A percentile compares a stretch with the other conserved stretches of the same genome.
phyloP scores from a whole-genome alignment of 30 jellyfish, hydroid and myxozoan species.

The Chironex yamaguchii region DNA sequence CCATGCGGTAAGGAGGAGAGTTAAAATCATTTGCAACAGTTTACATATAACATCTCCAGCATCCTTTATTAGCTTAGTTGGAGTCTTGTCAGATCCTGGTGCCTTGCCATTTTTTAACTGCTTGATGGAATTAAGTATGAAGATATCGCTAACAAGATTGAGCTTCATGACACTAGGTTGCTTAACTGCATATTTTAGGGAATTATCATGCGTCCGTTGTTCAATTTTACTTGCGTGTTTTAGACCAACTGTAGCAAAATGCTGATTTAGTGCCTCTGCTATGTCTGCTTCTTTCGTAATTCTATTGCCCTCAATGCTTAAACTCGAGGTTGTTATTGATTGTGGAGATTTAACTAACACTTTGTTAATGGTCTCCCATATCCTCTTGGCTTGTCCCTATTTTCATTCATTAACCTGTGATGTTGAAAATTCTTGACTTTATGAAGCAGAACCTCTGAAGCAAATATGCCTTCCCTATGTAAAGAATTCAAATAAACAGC shows the following conservation, averaged over 20 bases:
- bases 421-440: too few relatives aligned
- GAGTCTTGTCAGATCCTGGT: conserved; percentile 41
- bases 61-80: conserved; percentile 37
- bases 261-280: conserved; percentile 48
- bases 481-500: too few relatives aligned
- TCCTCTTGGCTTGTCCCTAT: conserved; percentile 20
- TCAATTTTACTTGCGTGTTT: conserved; percentile 56
- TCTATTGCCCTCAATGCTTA: conserved; percentile 47
- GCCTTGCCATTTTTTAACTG: conserved; percentile 40
- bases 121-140: conserved; percentile 1
- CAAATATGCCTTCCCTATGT: too few relatives aligned
- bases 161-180: too few relatives aligned
- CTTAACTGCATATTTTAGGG: too few relatives aligned
- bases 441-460: too few relatives aligned
- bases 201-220: conserved; percentile 57
- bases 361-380: conserved; percentile 57
- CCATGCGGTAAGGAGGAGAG: conserved; percentile 15
- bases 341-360: conserved; percentile 31
- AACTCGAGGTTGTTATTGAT: conserved; percentile 44
- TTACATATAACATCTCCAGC: conserved; percentile 33
- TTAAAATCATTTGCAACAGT: too few relatives aligned
- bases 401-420: too few relatives aligned
- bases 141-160: conserved; percentile 1
- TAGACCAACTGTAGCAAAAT: conserved; percentile 64
- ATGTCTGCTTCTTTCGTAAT: conserved; percentile 57